Evolutionary conservation across 2,888 invertebrate genomes (phyloP), one percentile per base, ranked within the genome.

Genomic region (Caenorhabditis sp.): DNA sequence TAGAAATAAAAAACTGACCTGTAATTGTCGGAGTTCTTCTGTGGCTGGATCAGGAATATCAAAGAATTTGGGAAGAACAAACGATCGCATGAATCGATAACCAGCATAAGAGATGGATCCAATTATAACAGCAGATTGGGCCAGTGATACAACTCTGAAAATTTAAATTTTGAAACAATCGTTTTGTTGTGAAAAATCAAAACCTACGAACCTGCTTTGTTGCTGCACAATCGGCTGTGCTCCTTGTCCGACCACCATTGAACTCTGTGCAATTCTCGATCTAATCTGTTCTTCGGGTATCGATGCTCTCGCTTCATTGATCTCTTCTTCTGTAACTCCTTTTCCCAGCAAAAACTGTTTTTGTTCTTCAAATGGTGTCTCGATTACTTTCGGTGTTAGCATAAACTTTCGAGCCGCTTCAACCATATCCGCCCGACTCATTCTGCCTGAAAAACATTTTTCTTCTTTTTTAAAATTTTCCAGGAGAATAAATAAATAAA

Each of bases 61-160:
- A 65, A 87, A 86, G 68, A 84, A 84, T 49, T 76, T 74, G 6
- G 87, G 87, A 21, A 87, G 69, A 23, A 87, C 72, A 72, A 78
- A 85, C 10, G 83, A 81, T 8, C 86, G 77, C 21, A 86, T 69
- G 54, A 86, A 82, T 37, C 81, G 72, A 67, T 86, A 86, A 27
- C 83, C 81, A 27, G 83, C 79, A 61, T 86, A 86, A 14, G 81
- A 70, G 1, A 83, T 83, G n/a, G 83, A 78, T 0, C 84, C 84
- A 27, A 86, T 64, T n/a, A 86, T 73, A 6, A 85, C 76, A 14
- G 77, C 82, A 0, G 83, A 77, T 51, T 86, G 84, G 6, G 82
- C 79, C n/a, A 68, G 75, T 21, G 75, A 77, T 1, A 66, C 68
- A 24, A 69, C 68, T 63, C 69, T 78, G 65, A 54, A 63, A 54